Conservation (phyloP, 2,888 invertebrate genomes). For the Ypsolopha scabrella region DNA sequence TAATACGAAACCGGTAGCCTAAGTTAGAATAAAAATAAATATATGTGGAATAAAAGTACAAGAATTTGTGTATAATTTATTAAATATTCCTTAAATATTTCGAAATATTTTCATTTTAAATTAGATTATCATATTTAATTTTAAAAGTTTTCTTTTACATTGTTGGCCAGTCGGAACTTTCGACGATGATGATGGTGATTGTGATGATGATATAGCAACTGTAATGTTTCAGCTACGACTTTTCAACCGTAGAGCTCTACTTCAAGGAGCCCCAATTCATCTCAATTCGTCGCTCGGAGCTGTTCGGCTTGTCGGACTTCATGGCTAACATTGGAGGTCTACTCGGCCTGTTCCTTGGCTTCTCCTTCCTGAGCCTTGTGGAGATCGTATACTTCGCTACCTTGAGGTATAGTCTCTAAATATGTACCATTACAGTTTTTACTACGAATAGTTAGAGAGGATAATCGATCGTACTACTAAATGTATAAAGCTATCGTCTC, state of each 20-base stretch:
- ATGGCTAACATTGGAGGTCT: constrained; percentile 70
- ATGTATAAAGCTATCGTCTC: no score
- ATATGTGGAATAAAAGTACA: no score
- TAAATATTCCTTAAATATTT: no score
- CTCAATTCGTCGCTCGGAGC: constrained; percentile 65
- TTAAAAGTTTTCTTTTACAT: no score
- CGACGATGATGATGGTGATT: not conserved
- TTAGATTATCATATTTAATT: no score
- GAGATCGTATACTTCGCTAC: constrained; percentile 68
- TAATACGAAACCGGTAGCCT: no score
- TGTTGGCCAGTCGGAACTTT: no score
- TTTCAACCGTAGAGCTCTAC: constrained; percentile 52
- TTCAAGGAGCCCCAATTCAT: constrained; percentile 68
- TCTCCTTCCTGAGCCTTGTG: constrained; percentile 67
- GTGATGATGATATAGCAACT: not conserved
- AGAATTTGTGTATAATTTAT: no score
- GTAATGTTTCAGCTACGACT: constrained; percentile 9
- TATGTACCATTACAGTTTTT: not conserved
- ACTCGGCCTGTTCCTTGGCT: constrained; percentile 68
- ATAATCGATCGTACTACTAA: no score
- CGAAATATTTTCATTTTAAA: no score
- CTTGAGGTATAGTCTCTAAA: constrained; percentile 25
- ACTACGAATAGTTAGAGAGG: no score
- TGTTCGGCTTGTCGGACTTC: constrained; percentile 69
- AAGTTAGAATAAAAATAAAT: no score